These are phyloP conservation scores for Castor canadensis DNA, from an alignment of 2,113 vertebrate genomes.

Conservation along the genomic window DNA sequence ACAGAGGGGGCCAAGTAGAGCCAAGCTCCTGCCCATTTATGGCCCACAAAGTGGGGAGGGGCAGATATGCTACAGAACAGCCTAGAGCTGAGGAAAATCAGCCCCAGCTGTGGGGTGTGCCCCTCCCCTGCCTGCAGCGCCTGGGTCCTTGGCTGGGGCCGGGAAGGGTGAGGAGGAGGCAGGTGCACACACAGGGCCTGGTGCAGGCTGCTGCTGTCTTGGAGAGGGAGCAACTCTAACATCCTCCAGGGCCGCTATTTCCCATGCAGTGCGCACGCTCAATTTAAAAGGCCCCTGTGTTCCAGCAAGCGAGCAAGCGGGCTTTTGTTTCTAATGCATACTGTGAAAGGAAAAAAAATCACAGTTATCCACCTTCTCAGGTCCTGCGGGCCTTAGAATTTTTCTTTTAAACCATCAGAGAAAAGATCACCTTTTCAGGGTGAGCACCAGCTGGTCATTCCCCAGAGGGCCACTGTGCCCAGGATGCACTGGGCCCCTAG, in stretches of 20 bases:
- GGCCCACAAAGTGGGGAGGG: background rate
- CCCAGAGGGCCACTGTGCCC: background rate
- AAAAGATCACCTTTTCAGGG: background rate
- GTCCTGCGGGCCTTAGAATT: constrained; percentile 69
- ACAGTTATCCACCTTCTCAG: constrained; percentile 87
- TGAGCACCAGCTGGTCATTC: background rate
- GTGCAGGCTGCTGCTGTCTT: constrained; percentile 83
- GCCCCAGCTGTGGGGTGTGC: constrained; percentile 67
- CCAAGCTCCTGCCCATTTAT: constrained; percentile 25
- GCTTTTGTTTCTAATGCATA: constrained; percentile 92
- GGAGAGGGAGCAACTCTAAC: constrained; percentile 87
- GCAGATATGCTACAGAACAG: constrained; percentile 54
- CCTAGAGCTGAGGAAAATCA: constrained; percentile 78
- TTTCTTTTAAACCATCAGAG: constrained; percentile 52
- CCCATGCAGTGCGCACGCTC: constrained; percentile 89
- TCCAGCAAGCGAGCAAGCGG: constrained; percentile 89
- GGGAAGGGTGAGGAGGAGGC: constrained; percentile 69
- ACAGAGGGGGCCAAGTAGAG: background rate
- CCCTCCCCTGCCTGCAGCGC: constrained; percentile 74
- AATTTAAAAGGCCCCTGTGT: constrained; percentile 88
- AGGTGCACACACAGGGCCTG: constrained; percentile 71
- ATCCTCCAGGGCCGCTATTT: constrained; percentile 88
- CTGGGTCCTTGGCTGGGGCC: constrained; percentile 68
- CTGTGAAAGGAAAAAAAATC: constrained; percentile 91
- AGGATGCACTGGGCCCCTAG: background rate